Evolutionary conservation across 1,140 invertebrate species (phyloP).

Genomic region (Gryon sp.): DNA sequence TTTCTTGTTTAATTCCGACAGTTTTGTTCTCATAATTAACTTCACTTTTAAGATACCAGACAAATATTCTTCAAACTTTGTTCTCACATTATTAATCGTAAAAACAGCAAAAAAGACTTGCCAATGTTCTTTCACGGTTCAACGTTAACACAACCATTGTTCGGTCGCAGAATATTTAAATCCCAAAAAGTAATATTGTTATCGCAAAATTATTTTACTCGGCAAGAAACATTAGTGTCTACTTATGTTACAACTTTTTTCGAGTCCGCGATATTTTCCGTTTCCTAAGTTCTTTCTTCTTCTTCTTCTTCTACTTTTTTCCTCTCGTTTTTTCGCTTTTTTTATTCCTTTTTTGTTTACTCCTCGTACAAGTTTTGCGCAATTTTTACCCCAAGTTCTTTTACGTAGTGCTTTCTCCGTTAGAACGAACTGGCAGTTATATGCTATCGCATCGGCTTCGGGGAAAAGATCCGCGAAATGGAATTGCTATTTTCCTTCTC

Average conservation of each 20-base stretch:
- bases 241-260: conserved; percentile 28
- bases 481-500: conserved; percentile 47
- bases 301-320: conserved; percentile 8
- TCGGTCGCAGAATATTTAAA: background rate
- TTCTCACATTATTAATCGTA: too few species aligned
- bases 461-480: conserved; percentile 43
- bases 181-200: background rate
- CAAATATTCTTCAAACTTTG: too few species aligned
- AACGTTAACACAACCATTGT: conserved; percentile 20
- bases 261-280: conserved; percentile 18
- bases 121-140: too few species aligned
- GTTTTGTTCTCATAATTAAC: too few species aligned
- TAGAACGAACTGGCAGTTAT: conserved; percentile 24
- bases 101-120: too few species aligned
- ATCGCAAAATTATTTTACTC: conserved; percentile 13
- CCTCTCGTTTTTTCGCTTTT: conserved; percentile 7
- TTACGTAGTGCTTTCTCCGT: conserved; percentile 22
- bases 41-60: too few species aligned
- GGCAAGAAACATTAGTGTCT: conserved; percentile 10
- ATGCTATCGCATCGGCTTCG: conserved; percentile 51
- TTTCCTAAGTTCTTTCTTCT: conserved; percentile 22
- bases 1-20: too few species aligned
- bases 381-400: conserved; percentile 67
- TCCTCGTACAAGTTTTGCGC: conserved; percentile 66
- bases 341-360: conserved; percentile 25